Evolutionary conservation across 2,113 vertebrate genomes (phyloP).

Genomic region (Hypanus sabinus): DNA sequence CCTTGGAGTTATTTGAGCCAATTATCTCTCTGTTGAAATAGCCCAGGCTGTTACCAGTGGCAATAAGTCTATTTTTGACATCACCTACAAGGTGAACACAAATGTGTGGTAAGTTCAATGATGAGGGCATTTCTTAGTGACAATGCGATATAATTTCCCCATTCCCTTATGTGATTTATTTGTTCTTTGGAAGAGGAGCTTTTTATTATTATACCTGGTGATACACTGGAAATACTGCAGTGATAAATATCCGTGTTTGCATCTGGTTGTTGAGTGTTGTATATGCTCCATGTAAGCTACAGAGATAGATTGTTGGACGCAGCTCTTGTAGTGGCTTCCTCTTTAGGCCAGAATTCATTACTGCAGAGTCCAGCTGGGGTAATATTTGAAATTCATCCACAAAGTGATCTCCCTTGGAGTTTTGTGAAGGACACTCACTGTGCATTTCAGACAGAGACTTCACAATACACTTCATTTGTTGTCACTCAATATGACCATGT

Average conservation of each 20-base stretch:
- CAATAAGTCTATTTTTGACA: conserved; percentile 21
- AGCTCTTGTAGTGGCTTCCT: neutral
- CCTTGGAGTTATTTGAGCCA: conserved; percentile 25
- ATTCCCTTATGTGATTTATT: neutral
- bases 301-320: neutral
- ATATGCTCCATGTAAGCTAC: neutral
- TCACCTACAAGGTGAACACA: conserved; percentile 21
- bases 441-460: neutral
- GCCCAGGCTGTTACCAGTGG: neutral
- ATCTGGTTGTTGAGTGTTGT: neutral
- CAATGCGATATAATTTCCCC: neutral
- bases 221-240: neutral
- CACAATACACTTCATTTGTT: neutral
- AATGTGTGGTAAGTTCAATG: conserved; percentile 13
- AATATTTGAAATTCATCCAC: neutral
- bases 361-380: neutral
- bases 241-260: neutral
- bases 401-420: neutral
- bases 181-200: neutral
- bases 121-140: neutral
- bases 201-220: neutral
- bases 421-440: neutral
- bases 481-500: neutral
- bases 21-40: neutral
- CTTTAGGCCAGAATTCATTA: neutral